Evolutionary conservation across 2,888 invertebrate species (phyloP).

Genomic region (Zygothrica quintamaculata): DNA sequence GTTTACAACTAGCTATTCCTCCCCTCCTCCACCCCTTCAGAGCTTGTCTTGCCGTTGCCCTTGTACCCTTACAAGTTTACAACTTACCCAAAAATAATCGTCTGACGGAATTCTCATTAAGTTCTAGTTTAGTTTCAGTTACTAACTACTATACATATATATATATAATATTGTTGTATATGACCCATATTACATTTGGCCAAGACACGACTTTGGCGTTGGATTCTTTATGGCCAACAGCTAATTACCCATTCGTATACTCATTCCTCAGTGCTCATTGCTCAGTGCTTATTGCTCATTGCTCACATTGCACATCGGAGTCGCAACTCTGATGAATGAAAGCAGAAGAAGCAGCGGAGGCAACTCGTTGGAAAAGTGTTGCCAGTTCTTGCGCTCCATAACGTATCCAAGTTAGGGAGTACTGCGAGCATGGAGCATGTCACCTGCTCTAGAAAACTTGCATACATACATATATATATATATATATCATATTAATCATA

Average conservation of each 20-base stretch:
- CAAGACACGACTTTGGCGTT: conserved; percentile 26
- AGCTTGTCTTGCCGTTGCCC: conserved; percentile 6
- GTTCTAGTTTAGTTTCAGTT: conserved; percentile 69
- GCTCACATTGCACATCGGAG: conserved; percentile 5
- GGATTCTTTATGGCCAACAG: conserved; percentile 1
- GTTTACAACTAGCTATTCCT: background rate
- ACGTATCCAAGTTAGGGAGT: conserved; percentile 36
- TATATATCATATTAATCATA: conserved; percentile 21
- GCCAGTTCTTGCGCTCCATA: conserved; percentile 39
- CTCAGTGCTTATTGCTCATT: conserved; percentile 9
- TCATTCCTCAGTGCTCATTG: conserved; percentile 6
- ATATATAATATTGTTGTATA: conserved; percentile 2
- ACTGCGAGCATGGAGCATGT: conserved; percentile 41
- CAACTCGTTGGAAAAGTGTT: conserved; percentile 38
- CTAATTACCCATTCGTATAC: background rate
- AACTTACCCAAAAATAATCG: conserved; percentile 11
- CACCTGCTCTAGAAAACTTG: conserved; percentile 52
- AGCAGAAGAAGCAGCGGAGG: background rate
- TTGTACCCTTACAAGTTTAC: too few relatives aligned
- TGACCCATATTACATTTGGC: conserved; percentile 67
- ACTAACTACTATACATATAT: conserved; percentile 12
- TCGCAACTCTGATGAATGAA: background rate
- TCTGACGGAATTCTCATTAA: conserved; percentile 26
- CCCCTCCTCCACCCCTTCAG: conserved; percentile 12
- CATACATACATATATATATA: too few relatives aligned